These are phyloP conservation scores for Sturnira hondurensis DNA, from an alignment of 2,113 vertebrate species.

Conservation along the genomic window DNA sequence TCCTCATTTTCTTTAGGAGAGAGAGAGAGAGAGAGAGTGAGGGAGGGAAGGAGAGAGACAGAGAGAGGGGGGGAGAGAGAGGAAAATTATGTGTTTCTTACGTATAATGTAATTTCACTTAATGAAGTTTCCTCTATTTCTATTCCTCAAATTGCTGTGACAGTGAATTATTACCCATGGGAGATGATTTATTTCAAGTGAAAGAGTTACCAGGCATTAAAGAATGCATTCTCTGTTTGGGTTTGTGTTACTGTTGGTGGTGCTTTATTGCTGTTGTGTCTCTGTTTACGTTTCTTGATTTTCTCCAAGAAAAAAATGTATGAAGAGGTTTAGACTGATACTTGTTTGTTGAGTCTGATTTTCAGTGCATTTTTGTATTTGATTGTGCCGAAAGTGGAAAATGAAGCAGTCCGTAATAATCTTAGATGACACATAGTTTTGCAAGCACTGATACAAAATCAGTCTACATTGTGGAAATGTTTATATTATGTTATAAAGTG, in stretches of 20 bases:
- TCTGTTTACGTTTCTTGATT: conserved; percentile 22
- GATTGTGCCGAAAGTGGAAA: conserved; percentile 60
- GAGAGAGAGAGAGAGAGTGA: too few species aligned
- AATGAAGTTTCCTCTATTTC: background rate
- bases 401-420: conserved; percentile 48
- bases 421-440: conserved; percentile 54
- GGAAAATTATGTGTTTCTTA: conserved; percentile 21
- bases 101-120: conserved; percentile 16
- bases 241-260: conserved; percentile 18
- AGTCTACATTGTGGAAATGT: conserved; percentile 68
- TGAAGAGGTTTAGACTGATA: conserved; percentile 22
- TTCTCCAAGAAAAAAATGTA: conserved; percentile 41
- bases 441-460: conserved; percentile 36
- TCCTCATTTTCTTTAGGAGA: conserved; percentile 1
- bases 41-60: too few species aligned
- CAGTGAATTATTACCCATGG: conserved; percentile 13
- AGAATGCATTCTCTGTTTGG: conserved; percentile 32
- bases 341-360: conserved; percentile 54
- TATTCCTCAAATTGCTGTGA: conserved; percentile 36
- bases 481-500: conserved; percentile 65
- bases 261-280: conserved; percentile 24
- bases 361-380: conserved; percentile 66
- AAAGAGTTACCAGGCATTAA: conserved; percentile 26
- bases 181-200: conserved; percentile 47
- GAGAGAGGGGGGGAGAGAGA: too few species aligned